Percentiles rank a stretch among this genome's conserved stretches.
These are phyloP conservation scores for Camponotus floridanus DNA, from an alignment of 1,140 invertebrate genomes.

Conservation along the genomic window DNA sequence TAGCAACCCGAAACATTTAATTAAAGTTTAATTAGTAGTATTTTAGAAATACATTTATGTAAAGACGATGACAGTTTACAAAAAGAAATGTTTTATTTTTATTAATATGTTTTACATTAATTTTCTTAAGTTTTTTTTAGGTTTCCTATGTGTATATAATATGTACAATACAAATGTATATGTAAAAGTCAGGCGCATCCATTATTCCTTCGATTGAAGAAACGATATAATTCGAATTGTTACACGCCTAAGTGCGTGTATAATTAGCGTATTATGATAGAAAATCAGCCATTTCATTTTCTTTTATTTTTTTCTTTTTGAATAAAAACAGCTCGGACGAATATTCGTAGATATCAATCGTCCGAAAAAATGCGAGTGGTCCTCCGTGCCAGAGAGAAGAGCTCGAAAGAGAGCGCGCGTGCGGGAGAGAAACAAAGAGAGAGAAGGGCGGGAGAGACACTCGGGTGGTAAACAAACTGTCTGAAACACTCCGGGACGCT, in stretches of 20 bases:
- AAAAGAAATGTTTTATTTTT: not conserved
- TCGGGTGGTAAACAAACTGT: conserved; percentile 85
- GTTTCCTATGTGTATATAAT: not conserved
- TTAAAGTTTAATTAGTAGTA: not conserved
- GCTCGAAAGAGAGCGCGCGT: conserved; percentile 42
- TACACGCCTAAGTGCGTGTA: not conserved
- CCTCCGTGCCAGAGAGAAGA: conserved; percentile 36
- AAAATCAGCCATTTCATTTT: conserved; percentile 21
- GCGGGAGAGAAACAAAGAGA: not conserved
- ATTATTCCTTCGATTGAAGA: too few relatives aligned
- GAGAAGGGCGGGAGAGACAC: conserved; percentile 68
- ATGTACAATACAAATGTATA: not conserved
- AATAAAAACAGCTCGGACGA: conserved; percentile 38
- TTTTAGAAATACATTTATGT: not conserved
- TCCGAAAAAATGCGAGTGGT: conserved; percentile 57
- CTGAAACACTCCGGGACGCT: conserved; percentile 82
- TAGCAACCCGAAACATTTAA: not conserved
- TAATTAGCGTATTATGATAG: not conserved
- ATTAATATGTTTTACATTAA: not conserved
- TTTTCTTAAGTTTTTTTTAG: not conserved
- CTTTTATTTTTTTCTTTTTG: not conserved
- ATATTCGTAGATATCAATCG: conserved; percentile 69
- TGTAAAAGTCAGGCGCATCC: not conserved
- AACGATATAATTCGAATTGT: not conserved
- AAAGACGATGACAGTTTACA: not conserved